Evolutionary conservation across 30 jellyfish, hydroid and myxozoan genomes (phyloP), one percentile per base, ranked within the genome.

Genomic region (Sanderia malayensis): DNA sequence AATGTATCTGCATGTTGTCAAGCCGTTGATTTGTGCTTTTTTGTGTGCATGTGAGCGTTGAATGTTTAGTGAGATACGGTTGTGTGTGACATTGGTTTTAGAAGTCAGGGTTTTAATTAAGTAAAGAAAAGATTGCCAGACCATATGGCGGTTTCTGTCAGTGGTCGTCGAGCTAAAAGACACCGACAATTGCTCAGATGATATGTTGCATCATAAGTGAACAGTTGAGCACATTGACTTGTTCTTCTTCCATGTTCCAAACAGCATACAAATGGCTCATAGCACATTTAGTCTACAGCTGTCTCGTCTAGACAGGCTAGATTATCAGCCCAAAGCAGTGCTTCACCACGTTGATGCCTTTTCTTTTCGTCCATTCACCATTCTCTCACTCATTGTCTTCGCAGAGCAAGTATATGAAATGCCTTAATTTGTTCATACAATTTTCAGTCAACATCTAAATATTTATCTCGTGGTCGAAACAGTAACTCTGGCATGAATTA

Each of bases 241-340:
- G 59, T 31, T 41, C 30, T 41, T 65, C 67, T 67, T 28, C 30
- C 46, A 47, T 63, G 77, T 76, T 53, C 80, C 79, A 76, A 76
- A 61, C 88, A 76, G 88, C 37, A 60, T 25, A 49, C 19, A 32
- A 57, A 57, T 61, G 44, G 73, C 46, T 67, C 52, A 41, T 64
- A 76, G 88, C 88, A 76, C 88, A 76, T 80, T 76, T 32, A 62
- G 47, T 46, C 21, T 76, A 64, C 88, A 76, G 88, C 88, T 76
- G 88, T 57, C 88, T 44, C 25, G 88, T 76, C 88, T 76, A 76
- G 88, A 76, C 88, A 53, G 41, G 17, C 73, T 61, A 60, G 88
- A 76, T 76, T 60, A 76, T 76, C 68, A 76, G 88, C 88, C 88
- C 61, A 76, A 49, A 76, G 52, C 69, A 76, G 73, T 47, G 70